Base-by-base conservation (phyloP, 2,113 vertebrate genomes). In the Calyptomena viridis region DNA sequence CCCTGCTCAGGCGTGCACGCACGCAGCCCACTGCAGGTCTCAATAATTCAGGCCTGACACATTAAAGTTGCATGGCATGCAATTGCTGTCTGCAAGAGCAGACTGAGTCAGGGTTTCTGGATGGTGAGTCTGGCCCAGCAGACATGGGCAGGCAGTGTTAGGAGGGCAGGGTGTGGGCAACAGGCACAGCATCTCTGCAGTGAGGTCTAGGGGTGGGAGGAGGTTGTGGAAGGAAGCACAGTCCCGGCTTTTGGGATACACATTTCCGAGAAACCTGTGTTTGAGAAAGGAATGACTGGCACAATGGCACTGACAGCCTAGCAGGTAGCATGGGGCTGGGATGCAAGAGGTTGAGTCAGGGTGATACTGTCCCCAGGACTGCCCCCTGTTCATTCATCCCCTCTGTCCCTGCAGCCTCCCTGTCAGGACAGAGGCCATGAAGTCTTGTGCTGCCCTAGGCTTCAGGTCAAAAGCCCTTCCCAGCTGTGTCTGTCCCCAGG, bases 31-130 rank as follows among this genome's bases (percentile, higher is more conserved):
- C 94, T 82, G 82, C 85, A 80, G 56, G 67, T 67, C 90, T 95
- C 85, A 95, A 37, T 95, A 94, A 96, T 95, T 95, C 88, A 96
- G 90, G 82, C 78, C 67, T 35, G 63, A 91, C n/a, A 46, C 90
- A 92, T 96, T 96, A 94, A 96, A 96, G n/a, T 91, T 96, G 78
- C 78, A 90, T 83, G 85, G 53, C 1, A 12, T 89, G 80, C 59
- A 49, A 46, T 39, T 35, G 64, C 72, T 3, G 8, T 77, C 80
- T 90, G 91, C 76, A 74, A 47, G 0, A 4, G 91, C 79, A 88
- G 46, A 75, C 53, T 83, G 74, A 11, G 1, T 79, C 78, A 76
- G 49, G 44, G 50, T 25, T 19, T 18, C 55, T 49, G 46, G 10
- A 73, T 23, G 39, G 47, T 3, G 52, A 58, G 56, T 6, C 44